Base-by-base conservation (phyloP, 2,113 vertebrate genomes). In the Nannobrachium achirus region DNA sequence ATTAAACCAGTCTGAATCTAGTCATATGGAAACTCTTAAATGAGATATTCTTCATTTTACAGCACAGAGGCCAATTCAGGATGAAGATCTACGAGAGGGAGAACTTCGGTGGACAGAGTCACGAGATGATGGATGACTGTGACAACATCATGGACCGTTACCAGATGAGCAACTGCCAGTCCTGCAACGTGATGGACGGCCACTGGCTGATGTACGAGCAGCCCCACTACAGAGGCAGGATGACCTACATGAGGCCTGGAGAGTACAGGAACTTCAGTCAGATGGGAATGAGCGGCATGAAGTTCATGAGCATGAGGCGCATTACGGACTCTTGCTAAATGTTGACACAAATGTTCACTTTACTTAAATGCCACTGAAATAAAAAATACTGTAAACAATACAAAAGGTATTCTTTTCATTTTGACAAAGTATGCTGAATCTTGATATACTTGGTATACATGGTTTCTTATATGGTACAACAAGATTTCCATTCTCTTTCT, bases 121-220 rank as follows among this genome's bases (percentile, higher is more conserved):
- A 75, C 16, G 86, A 86, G 67, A 60, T 86, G 65, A 73, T 59
- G 62, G 77, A 82, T 13, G 85, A 89, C 45, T 89, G 87, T 52
- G 76, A 86, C 41, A 81, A 66, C 33, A 60, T 83, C 59, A 66
- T 19, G 71, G 53, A 56, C 10, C 53, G 53, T 38, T 56, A 56
- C 53, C 53, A 25, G 66, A 73, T 88, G 48, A 86, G 74, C 39
- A 75, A 66, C 33, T 88, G 86, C 51, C 63, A 76, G 44, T 88
- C 86, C 50, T 79, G 79, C 70, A 73, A 76, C 16, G 83, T 88
- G 51, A 76, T 86, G 63, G 74, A 68, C 16, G 86, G 86, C 25
- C 78, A 80, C 71, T 88, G 80, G 71, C 79, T 88, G 73, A 45
- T 88, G 18, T 87, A 79, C 39, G 83, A 87, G 15, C 73, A 59